Conservation (phyloP, 2,888 invertebrate genomes). For the Dasysyrphus tricinctus region DNA sequence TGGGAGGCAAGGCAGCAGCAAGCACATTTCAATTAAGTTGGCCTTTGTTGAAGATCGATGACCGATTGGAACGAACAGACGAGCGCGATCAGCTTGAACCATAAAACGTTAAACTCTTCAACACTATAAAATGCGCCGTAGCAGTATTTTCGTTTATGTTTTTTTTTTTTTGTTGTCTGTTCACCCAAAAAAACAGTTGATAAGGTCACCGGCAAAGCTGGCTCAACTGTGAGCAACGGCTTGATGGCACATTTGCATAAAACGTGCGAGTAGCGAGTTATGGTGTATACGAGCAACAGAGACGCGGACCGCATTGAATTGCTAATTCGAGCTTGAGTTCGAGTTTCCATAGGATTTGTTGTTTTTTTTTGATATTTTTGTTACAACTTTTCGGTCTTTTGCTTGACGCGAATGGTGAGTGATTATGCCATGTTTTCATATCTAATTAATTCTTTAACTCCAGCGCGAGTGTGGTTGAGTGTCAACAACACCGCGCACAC, state of each 20-base stretch:
- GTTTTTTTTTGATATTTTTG: background rate
- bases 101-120: slow-evolving; percentile 29
- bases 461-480: slow-evolving; percentile 59
- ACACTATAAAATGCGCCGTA: slow-evolving; percentile 45
- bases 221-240: slow-evolving; percentile 3
- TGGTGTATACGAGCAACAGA: slow-evolving; percentile 58
- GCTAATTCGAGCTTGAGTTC: slow-evolving; percentile 69
- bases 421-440: slow-evolving; percentile 76
- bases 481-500: slow-evolving; percentile 54
- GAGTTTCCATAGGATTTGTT: slow-evolving; percentile 27
- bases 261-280: slow-evolving; percentile 57
- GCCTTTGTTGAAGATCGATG: slow-evolving; percentile 64
- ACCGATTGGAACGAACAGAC: slow-evolving; percentile 59
- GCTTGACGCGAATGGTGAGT: slow-evolving; percentile 73
- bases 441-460: slow-evolving; percentile 74
- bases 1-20: background rate
- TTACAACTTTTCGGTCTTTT: slow-evolving; percentile 52
- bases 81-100: slow-evolving; percentile 50
- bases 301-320: slow-evolving; percentile 68
- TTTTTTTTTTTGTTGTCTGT: background rate
- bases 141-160: slow-evolving; percentile 51
- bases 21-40: slow-evolving; percentile 49
- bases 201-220: slow-evolving; percentile 62
- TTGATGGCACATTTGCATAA: slow-evolving; percentile 63
- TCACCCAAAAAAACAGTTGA: slow-evolving; percentile 54